These are phyloP conservation scores for Byasa hedistus DNA, from an alignment of 2,888 invertebrate genomes.

Conservation along the genomic window DNA sequence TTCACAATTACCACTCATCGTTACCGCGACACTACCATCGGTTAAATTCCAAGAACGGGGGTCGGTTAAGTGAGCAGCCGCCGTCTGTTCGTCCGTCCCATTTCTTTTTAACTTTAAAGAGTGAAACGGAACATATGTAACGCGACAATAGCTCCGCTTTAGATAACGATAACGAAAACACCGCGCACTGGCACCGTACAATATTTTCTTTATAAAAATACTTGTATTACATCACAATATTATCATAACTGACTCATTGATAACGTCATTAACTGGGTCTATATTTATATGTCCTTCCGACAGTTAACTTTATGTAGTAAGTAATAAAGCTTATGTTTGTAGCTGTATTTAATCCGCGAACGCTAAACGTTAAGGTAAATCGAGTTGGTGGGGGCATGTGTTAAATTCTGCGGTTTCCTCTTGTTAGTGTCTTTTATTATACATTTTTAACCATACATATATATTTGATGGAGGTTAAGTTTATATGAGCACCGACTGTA, in stretches of 20 bases:
- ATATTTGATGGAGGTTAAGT: no score
- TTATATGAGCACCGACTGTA: no score
- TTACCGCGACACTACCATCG: no score
- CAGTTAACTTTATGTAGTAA: conserved; percentile 1
- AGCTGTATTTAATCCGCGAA: not conserved
- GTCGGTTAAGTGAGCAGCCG: conserved; percentile 10
- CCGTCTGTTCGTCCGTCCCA: not conserved
- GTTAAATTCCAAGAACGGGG: conserved; percentile 6
- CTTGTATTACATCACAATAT: conserved; percentile 26
- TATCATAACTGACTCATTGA: conserved; percentile 44
- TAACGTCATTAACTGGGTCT: conserved; percentile 42
- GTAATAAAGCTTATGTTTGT: not conserved
- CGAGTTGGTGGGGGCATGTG: conserved; percentile 12
- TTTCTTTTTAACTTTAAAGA: not conserved
- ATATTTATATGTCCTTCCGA: conserved; percentile 8
- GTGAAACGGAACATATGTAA: conserved; percentile 16
- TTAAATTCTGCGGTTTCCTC: conserved; percentile 19
- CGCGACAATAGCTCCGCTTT: conserved; percentile 3
- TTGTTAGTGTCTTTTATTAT: conserved; percentile 16
- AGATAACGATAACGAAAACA: conserved; percentile 11
- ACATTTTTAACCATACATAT: not conserved
- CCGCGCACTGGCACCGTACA: not conserved
- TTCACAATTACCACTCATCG: no score
- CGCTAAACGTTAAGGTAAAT: conserved; percentile 33
- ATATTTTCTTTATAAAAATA: conserved; percentile 26